Evolutionary conservation across 1,140 invertebrate species (phyloP), one percentile per base, ranked within the genome.

Genomic region (Hylaeus volcanicus): DNA sequence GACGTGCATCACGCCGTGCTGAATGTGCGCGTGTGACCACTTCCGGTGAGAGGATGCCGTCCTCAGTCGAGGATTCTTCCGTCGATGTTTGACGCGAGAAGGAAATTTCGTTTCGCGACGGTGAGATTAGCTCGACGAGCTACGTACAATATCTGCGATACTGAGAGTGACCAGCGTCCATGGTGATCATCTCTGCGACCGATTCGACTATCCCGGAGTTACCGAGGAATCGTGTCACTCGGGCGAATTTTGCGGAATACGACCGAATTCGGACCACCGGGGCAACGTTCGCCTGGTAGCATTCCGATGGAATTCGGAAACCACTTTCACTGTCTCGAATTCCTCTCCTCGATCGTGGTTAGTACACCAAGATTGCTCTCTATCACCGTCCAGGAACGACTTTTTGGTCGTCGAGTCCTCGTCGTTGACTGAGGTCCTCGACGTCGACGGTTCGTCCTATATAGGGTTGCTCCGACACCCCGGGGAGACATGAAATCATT

Each of bases 401-500:
- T 74, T 82, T 58, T 66, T 48, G 69, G 65, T 72, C 75, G 70
- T 66, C 69, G 79, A 68, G 81, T 84, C 53, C 81, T 86, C 79
- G 66, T 41, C 71, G 83, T 74, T 81, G 84, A 92, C 90, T 91
- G 88, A 87, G 74, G 58, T 58, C 81, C 78, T 79, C 77, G 51
- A 73, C 58, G 85, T 65, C 72, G 56, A 48, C 64, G 76, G 56
- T 66, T 84, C 81, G 69, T 79, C 72, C 78, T 92, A 91, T 92
- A 91, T 92, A 91, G 83, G 82, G 64, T 39, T 82, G 48, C 68
- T 56, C 56, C 41, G 66, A 69, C 75, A 84, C 88, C 88, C 90
- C 83, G 68, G 92, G 91, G 92, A 91, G 86, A 89, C 84, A 91
- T 93, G 85, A 93, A 93, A 92, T 93, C 92, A 91, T 88, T 93